These are phyloP conservation scores for Limulus polyphemus DNA, from an alignment of 2,888 invertebrate genomes.

Conservation along the genomic window DNA sequence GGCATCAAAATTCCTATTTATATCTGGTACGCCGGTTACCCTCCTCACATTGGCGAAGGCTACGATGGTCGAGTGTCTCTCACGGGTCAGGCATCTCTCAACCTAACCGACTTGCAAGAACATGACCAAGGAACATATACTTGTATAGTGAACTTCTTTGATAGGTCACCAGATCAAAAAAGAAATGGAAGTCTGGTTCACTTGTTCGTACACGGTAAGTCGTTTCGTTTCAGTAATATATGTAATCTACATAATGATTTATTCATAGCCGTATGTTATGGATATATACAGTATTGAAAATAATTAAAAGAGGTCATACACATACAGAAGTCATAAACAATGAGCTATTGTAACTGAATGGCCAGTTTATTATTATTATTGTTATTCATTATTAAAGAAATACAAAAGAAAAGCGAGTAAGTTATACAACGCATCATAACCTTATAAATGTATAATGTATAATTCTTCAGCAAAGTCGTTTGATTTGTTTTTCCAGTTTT, in stretches of 20 bases:
- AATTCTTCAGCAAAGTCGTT: too few species aligned
- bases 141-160: constrained; percentile 65
- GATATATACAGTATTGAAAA: not conserved
- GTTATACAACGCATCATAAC: too few species aligned
- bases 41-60: constrained; percentile 87
- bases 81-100: constrained; percentile 81
- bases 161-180: constrained; percentile 38
- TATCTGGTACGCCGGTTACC: constrained; percentile 96
- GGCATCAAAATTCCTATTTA: constrained; percentile 93
- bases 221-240: not conserved
- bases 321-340: too few species aligned
- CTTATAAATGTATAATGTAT: too few species aligned
- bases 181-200: constrained; percentile 93
- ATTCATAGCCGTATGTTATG: not conserved
- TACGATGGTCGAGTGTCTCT: constrained; percentile 84
- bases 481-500: too few species aligned
- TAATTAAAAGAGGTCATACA: too few species aligned
- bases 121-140: constrained; percentile 95
- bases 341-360: too few species aligned
- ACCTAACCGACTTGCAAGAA: constrained; percentile 85
- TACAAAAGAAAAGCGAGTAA: too few species aligned
- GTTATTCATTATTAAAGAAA: too few species aligned
- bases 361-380: too few species aligned
- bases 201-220: constrained; percentile 56
- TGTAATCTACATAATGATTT: not conserved